phyloP scores from a whole-genome alignment of 2,113 vertebrate species.

The Corythaeola cristata region DNA sequence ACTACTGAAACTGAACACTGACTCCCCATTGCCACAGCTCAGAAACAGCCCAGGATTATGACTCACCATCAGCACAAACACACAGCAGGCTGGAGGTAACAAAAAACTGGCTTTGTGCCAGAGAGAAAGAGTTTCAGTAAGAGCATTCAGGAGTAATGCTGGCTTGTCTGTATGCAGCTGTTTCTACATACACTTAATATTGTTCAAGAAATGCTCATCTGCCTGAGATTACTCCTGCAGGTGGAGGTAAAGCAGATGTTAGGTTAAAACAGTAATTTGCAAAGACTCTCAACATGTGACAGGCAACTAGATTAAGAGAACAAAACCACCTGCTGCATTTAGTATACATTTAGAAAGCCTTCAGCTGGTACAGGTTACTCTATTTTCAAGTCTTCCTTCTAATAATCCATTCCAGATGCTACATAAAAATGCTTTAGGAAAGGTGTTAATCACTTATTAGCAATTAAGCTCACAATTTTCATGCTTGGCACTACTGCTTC shows the following conservation, averaged over 20 bases:
- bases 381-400: neutral
- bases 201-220: neutral
- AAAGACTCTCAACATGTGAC: neutral
- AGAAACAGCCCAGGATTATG: neutral
- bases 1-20: neutral
- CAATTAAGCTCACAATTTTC: neutral
- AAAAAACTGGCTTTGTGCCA: neutral
- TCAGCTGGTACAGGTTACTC: neutral
- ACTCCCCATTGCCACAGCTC: neutral
- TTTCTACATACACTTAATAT: neutral
- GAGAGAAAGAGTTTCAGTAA: neutral
- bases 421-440: neutral
- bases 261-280: neutral
- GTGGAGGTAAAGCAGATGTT: neutral
- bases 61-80: neutral
- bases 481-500: neutral
- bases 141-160: neutral
- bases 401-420: neutral
- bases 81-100: neutral
- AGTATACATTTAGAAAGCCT: neutral
- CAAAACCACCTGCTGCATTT: neutral
- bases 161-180: neutral
- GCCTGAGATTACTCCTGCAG: neutral
- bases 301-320: neutral
- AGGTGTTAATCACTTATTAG: neutral